Evolutionary conservation across 92 coral and sea anemone genomes (phyloP), one percentile per base, ranked within the genome.

Genomic region (Parazoanthus darwini): DNA sequence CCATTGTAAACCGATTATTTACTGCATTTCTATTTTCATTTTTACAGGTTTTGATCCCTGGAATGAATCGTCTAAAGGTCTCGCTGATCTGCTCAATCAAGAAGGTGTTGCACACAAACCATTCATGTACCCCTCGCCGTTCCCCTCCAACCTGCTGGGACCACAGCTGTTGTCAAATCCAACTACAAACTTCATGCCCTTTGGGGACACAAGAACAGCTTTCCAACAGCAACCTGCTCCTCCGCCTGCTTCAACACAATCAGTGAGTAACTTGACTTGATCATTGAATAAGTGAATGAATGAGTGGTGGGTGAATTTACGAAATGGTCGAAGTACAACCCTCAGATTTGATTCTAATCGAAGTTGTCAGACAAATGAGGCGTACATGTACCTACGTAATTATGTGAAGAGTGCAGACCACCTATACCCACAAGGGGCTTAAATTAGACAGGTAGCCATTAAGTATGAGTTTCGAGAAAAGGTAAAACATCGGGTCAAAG

Each of bases 21-120:
- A 74, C 23, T 11, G 38, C 51, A 74, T 29, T 23, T 33, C 35
- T 22, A 39, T 78, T 29, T 18, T 23, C 70, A 35, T 48, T 44
- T n/a, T 80, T 74, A 16, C 89, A 96, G 99, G 99, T 25, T 96
- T 96, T 89, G 99, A 96, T 77, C 99, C 99, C 0, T 96, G 98
- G 97, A 95, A 96, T 82, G 99, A 96, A 81, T 96, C 98, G 3
- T 94, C 97, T 35, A 93, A 95, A 90, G 98, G 97, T 48, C 90
- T 97, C 11, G 98, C 96, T 74, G 96, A 97, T 81, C 96, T 97
- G 42, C 96, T 97, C 25, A 85, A 89, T 81, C 98, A 97, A 87
- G 99, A 97, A 89, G 91, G 92, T 2, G 78, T 90, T 70, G 70
- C 59, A 5, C 86, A 93, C 25, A 87, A 91, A 46, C 86, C 89